Evolutionary conservation across 2,113 vertebrate species (phyloP).

Genomic region (Neolamprologus longior): DNA sequence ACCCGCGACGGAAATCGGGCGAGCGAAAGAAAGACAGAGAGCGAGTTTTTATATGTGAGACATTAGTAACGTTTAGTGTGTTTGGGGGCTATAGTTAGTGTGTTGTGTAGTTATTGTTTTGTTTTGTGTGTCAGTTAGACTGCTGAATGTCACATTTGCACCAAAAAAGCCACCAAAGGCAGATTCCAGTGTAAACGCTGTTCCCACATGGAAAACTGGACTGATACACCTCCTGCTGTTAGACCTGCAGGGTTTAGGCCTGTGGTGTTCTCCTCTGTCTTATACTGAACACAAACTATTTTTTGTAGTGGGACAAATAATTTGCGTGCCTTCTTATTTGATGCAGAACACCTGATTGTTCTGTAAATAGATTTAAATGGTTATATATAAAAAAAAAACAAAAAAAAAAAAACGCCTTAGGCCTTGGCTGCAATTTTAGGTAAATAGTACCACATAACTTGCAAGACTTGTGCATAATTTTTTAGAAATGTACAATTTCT

Average conservation of each 20-base stretch:
- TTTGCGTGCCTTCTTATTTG: no score
- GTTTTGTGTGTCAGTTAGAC: background rate
- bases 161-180: background rate
- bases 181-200: background rate
- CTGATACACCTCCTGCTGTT: background rate
- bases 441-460: background rate
- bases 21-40: background rate
- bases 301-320: no score
- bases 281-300: no score
- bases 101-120: background rate
- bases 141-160: background rate
- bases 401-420: no score
- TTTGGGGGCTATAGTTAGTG: background rate
- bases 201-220: background rate
- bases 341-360: no score
- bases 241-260: no score
- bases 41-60: background rate
- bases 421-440: no score
- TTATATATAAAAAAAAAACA: no score
- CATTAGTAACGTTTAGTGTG: background rate
- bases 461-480: background rate
- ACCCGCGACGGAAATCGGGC: accelerated
- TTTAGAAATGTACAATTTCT: no score
- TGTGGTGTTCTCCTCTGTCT: no score
- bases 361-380: no score